Evolutionary conservation across 64 coral and sea anemone species (phyloP).

Genomic region (Stichodactyla mertensii): DNA sequence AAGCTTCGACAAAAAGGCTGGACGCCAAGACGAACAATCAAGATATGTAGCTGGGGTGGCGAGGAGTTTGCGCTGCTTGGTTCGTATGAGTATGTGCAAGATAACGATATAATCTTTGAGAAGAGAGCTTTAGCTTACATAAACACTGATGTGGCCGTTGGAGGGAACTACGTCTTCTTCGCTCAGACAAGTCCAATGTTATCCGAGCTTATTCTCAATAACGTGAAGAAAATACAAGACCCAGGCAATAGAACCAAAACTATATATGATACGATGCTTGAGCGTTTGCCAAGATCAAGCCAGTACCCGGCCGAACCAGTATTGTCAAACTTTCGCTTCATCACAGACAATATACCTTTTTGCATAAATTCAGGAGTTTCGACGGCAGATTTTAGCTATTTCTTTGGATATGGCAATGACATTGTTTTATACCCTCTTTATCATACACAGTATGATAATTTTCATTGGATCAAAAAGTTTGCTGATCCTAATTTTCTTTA

Average conservation of each 20-base stretch:
- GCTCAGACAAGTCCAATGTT: constrained; percentile 37
- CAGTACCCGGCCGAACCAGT: constrained; percentile 10
- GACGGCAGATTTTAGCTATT: constrained; percentile 63
- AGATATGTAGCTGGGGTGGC: constrained; percentile 55
- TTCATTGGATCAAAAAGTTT: constrained; percentile 52
- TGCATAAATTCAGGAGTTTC: constrained; percentile 17
- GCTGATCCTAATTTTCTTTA: constrained; percentile 47
- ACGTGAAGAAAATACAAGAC: constrained; percentile 22
- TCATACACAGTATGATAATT: constrained; percentile 50
- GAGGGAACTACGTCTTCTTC: constrained; percentile 23
- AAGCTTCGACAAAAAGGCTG: constrained; percentile 34
- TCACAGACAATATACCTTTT: constrained; percentile 42
- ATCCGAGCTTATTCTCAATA: constrained; percentile 30
- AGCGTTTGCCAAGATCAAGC: constrained; percentile 9
- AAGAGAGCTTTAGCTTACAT: constrained; percentile 43
- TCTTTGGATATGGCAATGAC: not conserved
- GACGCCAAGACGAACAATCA: constrained; percentile 45
- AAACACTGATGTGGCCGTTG: constrained; percentile 58
- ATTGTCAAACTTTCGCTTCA: not conserved
- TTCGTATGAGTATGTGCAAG: constrained; percentile 45
- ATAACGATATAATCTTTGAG: constrained; percentile 31
- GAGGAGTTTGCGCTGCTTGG: constrained; percentile 52
- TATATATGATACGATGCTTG: constrained; percentile 42
- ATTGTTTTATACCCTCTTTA: constrained; percentile 41
- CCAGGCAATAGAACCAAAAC: constrained; percentile 16